phyloP scores from a whole-genome alignment of 2,113 vertebrate genomes.

The Pterocles burchelli region DNA sequence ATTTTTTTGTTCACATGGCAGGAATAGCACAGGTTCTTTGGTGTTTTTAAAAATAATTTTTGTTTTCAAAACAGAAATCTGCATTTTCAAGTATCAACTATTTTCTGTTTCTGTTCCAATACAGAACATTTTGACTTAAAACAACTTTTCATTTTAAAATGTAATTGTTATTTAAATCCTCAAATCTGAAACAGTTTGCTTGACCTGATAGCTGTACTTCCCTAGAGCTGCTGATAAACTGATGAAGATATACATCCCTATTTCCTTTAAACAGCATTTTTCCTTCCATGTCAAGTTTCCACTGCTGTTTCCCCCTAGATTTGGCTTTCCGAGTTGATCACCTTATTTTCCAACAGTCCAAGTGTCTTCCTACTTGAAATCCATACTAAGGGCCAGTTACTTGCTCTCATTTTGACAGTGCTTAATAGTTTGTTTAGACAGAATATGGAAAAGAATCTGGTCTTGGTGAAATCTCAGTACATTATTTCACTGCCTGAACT shows the following conservation, averaged over 20 bases:
- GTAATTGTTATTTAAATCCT: not conserved
- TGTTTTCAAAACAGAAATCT: not conserved
- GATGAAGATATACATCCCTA: not conserved
- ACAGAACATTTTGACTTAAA: not conserved
- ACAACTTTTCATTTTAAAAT: not conserved
- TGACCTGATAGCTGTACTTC: not conserved
- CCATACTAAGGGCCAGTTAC: not conserved
- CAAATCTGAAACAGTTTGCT: not conserved
- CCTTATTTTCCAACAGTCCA: not conserved
- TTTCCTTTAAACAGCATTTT: not conserved
- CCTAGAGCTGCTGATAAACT: not conserved
- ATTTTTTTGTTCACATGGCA: fast-evolving
- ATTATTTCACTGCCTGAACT: not conserved
- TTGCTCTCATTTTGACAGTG: not conserved
- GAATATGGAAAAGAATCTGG: not conserved
- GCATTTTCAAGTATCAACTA: not conserved
- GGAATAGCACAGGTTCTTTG: not conserved
- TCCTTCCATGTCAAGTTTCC: not conserved
- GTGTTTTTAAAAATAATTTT: not conserved
- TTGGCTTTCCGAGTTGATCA: not conserved
- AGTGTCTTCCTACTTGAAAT: not conserved
- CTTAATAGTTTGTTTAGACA: not conserved
- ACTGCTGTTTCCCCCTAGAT: not conserved
- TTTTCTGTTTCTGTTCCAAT: not conserved
- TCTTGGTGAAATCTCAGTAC: not conserved